Evolutionary conservation across 2,113 vertebrate species (phyloP).

Genomic region (Indri indri): DNA sequence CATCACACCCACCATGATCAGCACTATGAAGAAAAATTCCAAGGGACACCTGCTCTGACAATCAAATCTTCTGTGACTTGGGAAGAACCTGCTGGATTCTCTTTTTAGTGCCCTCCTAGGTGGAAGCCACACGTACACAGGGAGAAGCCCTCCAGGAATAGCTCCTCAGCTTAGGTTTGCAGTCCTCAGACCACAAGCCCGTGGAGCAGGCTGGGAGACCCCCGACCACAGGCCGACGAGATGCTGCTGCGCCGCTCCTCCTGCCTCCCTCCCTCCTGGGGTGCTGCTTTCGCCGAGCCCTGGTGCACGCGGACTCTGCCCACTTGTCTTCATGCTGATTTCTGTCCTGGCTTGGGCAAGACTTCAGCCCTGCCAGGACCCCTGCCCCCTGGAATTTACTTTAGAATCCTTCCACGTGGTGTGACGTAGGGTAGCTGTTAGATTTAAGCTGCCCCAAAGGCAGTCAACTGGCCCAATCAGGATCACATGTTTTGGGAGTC

Average conservation of each 20-base stretch:
- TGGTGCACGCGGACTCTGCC: too few relatives aligned
- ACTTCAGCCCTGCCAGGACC: background rate
- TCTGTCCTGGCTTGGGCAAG: background rate
- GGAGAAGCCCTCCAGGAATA: background rate
- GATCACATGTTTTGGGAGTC: background rate
- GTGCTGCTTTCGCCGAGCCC: background rate
- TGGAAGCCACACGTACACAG: background rate
- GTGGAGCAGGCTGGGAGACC: background rate
- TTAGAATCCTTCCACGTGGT: background rate
- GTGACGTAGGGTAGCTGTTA: background rate
- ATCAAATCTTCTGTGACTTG: background rate
- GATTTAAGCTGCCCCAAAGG: background rate
- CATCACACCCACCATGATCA: background rate
- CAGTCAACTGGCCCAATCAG: background rate
- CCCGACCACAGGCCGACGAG: background rate
- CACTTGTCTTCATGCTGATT: background rate
- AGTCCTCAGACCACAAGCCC: background rate
- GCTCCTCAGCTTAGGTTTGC: background rate
- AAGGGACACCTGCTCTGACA: background rate
- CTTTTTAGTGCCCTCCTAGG: background rate
- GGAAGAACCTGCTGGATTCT: background rate
- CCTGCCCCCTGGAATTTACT: background rate
- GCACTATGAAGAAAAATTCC: background rate
- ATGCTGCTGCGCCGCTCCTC: background rate
- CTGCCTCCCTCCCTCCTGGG: background rate